These are phyloP conservation scores for Drosophila micromelanica DNA, from an alignment of 1,140 invertebrate species.

Conservation along the genomic window DNA sequence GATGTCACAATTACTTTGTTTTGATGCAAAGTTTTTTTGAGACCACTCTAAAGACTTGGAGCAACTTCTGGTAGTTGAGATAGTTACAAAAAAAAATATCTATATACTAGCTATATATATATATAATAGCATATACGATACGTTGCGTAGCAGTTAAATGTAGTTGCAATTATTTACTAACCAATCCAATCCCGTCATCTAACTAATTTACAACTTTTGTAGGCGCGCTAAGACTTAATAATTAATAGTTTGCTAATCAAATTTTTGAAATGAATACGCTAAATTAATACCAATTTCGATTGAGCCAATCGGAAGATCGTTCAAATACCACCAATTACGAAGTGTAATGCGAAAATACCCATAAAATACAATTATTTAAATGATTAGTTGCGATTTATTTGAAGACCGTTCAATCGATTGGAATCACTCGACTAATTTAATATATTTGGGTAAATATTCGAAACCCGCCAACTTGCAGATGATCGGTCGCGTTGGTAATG, in stretches of 20 bases:
- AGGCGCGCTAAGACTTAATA: conserved; percentile 15
- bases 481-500: conserved; percentile 88
- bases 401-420: conserved; percentile 31
- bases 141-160: conserved; percentile 34
- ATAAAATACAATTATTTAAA: conserved; percentile 59
- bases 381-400: conserved; percentile 75
- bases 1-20: not conserved
- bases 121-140: conserved; percentile 11
- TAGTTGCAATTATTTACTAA: conserved; percentile 45
- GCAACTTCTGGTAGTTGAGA: conserved; percentile 17
- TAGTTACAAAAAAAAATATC: conserved; percentile 2
- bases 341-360: conserved; percentile 16
- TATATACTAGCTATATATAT: conserved; percentile 9
- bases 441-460: conserved; percentile 63
- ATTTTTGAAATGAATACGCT: conserved; percentile 30
- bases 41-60: not conserved
- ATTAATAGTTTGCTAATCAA: conserved; percentile 18
- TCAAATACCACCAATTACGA: conserved; percentile 2
- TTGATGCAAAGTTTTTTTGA: conserved; percentile 2
- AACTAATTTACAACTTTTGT: conserved; percentile 20
- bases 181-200: conserved; percentile 28
- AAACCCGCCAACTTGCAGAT: conserved; percentile 84
- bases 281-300: conserved; percentile 29
- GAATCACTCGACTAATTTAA: conserved; percentile 59
- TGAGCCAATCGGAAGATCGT: conserved; percentile 9